Base-by-base conservation (phyloP, 2,797 vertebrate genomes). In the Neomorphus geoffroyi region DNA sequence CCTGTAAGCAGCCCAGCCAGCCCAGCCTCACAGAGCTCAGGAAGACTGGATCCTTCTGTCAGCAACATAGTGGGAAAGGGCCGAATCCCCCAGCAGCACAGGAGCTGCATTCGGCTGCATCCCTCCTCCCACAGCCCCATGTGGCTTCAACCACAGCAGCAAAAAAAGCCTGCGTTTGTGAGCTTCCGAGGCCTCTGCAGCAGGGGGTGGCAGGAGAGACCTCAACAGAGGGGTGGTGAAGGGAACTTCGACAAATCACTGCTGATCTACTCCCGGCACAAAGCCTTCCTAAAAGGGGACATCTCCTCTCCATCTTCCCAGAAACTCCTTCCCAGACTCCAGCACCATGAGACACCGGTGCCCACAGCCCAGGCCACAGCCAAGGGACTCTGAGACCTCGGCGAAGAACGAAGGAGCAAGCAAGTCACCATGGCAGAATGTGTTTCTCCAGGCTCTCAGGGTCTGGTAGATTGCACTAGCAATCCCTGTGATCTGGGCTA, bases 331-430 rank as follows among this genome's bases (percentile, higher is more conserved):
- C 67, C 32, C 51, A 70, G 32, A 58, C 27, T 11, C 60, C 70
- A 87, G 69, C 0, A 1, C 46, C n/a, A 28, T 2, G 3, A 82
- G 37, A 28, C 60, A 64, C 37, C 4, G 13, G 11, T 11, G 17
- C 32, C 22, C 57, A 50, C 13, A 78, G 51, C 19, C 48, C n/a
- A 12, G 45, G 70, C 18, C 22, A 73, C 30, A 7, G 6, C 24
- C 60, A 65, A 65, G 28, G 41, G 19, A 24, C 60, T 65, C 19
- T 2, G 3, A n/a, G 41, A 48, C 60, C 41, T 41, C 6, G 26
- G 2, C 4, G 18, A 5, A 9, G 4, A 77, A 77, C 43, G 77
- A 70, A 11, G 57, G 30, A 82, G 3, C 0, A 0, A 87, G 37
- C 33, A 77, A 79, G 51, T 61, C 56, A 77, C 22, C 2, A 2